Base-by-base conservation (phyloP, 2,888 invertebrate genomes). In the Leistus spinibarbis region DNA sequence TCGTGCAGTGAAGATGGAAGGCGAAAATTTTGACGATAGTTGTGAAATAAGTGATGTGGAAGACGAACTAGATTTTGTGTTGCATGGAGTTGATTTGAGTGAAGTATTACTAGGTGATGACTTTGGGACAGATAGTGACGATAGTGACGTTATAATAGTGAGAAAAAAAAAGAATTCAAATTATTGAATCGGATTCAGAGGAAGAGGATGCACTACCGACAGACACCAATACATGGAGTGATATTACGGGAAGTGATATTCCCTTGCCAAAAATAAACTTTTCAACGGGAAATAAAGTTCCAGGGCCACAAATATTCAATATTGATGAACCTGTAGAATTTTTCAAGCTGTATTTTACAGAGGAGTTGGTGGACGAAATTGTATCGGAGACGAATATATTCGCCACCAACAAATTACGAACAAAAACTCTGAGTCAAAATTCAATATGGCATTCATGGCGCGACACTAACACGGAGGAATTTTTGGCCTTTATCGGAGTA, bases 401-500 rank as follows among this genome's bases (percentile, higher is more conserved):
- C 13, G n/a, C n/a, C n/a, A n/a, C n/a, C n/a, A n/a, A n/a, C n/a
- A n/a, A 19, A 71, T 22, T 10, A n/a, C n/a, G n/a, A n/a, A n/a
- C n/a, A n/a, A n/a, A n/a, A n/a, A n/a, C n/a, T n/a, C n/a, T n/a
- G n/a, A n/a, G n/a, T n/a, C n/a, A 13, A 9, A 53, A 53, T n/a
- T 79, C 77, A 10, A 77, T 77, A 67, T 78, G 79, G 76, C 71
- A 77, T 57, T 76, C 20, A 3, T n/a, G n/a, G n/a, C n/a, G n/a
- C n/a, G n/a, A n/a, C n/a, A n/a, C n/a, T n/a, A n/a, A n/a, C n/a
- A n/a, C n/a, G n/a, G n/a, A 77, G 76, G 77, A 79, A 76, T 77
- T 78, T 56, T 67, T 65, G 60, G 77, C 78, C 0, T 79, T 79
- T 65, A 64, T 79, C 65, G 76, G 65, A 13, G 69, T 78, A 19